Conservation (phyloP, 2,113 vertebrate species). For the Notothenia coriiceps region DNA sequence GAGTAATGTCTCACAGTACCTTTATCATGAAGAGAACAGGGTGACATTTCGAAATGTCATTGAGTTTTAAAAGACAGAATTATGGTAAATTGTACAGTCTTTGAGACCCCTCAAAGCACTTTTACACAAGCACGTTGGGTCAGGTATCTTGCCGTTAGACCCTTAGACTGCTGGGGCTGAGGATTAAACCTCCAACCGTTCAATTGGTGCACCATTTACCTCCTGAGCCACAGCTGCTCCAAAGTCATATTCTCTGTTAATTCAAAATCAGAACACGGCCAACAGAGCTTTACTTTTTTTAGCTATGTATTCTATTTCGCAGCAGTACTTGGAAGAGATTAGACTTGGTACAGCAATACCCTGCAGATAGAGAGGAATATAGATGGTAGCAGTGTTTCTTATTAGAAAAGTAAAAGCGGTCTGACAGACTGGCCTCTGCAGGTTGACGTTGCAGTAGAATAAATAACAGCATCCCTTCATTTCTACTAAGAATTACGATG, state of each 20-base stretch:
- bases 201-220: too few relatives aligned
- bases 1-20: slow-evolving; percentile 15
- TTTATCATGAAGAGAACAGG: neutral
- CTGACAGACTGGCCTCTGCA: slow-evolving; percentile 3
- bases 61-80: slow-evolving; percentile 36
- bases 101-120: too few relatives aligned
- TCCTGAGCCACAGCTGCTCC: too few relatives aligned
- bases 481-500: slow-evolving; percentile 5
- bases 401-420: slow-evolving; percentile 1
- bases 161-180: too few relatives aligned
- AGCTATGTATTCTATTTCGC: neutral
- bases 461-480: neutral
- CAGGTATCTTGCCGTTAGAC: too few relatives aligned
- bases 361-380: neutral
- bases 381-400: neutral
- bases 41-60: slow-evolving; percentile 49
- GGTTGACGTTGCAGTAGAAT: neutral
- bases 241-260: slow-evolving; percentile 13
- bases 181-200: too few relatives aligned
- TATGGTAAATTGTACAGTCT: neutral
- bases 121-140: too few relatives aligned
- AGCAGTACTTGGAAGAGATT: neutral
- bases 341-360: neutral
- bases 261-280: neutral
- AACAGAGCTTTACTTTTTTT: neutral